Evolutionary conservation across 2,888 invertebrate genomes (phyloP), one percentile per base, ranked within the genome.

Genomic region (Lamproptera curius): DNA sequence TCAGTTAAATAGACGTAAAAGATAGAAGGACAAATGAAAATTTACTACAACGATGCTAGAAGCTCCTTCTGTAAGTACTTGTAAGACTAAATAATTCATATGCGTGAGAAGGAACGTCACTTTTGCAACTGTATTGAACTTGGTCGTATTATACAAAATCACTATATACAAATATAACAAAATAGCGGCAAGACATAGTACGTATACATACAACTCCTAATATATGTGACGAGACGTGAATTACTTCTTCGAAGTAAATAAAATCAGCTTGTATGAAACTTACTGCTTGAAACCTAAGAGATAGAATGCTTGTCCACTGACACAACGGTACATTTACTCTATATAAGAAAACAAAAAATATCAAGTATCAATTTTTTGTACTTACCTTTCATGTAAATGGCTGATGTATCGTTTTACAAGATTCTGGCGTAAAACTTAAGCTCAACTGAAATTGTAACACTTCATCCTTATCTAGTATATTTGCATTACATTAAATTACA

Each of bases 311-410:
- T 46, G 49, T 44, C 17, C 48, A 61, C 55, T 60, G 61, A 56
- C 58, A 59, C 55, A 62, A 57, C 43, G 59, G 56, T 60, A 72
- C 71, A 68, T 61, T 56, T 58, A 61, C 57, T 61, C 65, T 62
- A 57, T 59, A 65, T 46, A 70, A 65, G 69, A 66, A 68, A 68
- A 61, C 64, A 70, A 73, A 85, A 84, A 85, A 77, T 72, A 68
- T 68, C 63, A 65, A 73, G 77, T 76, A 78, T 74, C 67, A 76
- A 76, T 85, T 87, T 87, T 87, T 87, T 87, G 79, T 80, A 80
- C 86, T 86, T 76, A 81, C 86, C 85, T 81, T 82, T 86, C 86
- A 85, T 87, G 86, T 87, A 87, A 87, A 86, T 87, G 86, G 86
- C 82, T 85, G 85, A 82, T 75, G 71, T 63, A 67, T 67, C 68